Conservation (phyloP, 1,140 invertebrate species). For the Lamellibrachia luymesi region DNA sequence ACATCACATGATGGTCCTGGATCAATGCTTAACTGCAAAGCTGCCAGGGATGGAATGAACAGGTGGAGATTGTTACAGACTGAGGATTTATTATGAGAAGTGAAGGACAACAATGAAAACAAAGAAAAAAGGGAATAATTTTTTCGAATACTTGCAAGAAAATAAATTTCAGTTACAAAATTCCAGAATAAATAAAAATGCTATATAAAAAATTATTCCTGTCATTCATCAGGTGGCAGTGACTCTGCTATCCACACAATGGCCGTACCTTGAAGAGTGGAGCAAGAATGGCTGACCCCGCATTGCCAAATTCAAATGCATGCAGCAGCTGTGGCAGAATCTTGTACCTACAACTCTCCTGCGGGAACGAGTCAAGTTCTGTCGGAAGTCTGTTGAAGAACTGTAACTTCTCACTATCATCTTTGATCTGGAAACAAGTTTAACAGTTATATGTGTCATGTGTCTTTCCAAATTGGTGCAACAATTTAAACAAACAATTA, state of each 20-base stretch:
- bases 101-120: neutral
- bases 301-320: slow-evolving; percentile 92
- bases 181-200: neutral
- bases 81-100: neutral
- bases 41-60: neutral
- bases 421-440: slow-evolving; percentile 57
- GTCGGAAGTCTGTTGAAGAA: slow-evolving; percentile 86
- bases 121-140: neutral
- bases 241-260: neutral
- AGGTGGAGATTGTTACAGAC: neutral
- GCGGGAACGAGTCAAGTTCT: slow-evolving; percentile 88
- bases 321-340: slow-evolving; percentile 91
- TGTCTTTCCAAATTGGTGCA: neutral
- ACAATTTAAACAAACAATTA: neutral
- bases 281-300: slow-evolving; percentile 58
- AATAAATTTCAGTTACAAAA: neutral
- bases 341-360: slow-evolving; percentile 87
- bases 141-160: neutral
- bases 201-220: neutral
- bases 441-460: slow-evolving; percentile 1
- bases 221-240: neutral
- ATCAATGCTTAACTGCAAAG: neutral
- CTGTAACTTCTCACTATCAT: slow-evolving; percentile 59
- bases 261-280: slow-evolving; percentile 63
- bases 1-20: too few species aligned